These are phyloP conservation scores for Halcyon smyrnensis DNA, from an alignment of 2,797 vertebrate species.

Conservation along the genomic window DNA sequence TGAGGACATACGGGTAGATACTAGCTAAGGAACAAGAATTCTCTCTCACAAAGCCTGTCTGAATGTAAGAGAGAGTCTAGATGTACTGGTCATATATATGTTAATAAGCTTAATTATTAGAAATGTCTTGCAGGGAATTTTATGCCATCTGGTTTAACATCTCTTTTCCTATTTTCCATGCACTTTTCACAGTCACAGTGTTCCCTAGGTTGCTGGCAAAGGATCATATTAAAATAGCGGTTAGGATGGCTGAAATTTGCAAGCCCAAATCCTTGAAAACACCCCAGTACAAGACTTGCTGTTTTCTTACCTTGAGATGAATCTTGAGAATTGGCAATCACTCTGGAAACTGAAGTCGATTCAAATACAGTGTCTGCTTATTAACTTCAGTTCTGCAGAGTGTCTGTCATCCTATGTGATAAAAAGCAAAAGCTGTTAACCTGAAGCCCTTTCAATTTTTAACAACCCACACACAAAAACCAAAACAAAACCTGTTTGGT, in stretches of 20 bases:
- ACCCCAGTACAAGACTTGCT: background rate
- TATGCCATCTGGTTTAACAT: background rate
- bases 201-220: background rate
- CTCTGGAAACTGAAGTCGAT: background rate
- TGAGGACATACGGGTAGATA: background rate
- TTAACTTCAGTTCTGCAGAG: background rate
- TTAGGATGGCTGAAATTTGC: background rate
- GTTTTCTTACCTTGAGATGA: background rate
- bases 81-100: background rate
- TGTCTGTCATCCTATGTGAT: background rate
- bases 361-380: background rate
- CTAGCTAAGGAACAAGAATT: background rate
- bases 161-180: background rate
- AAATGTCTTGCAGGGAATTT: background rate
- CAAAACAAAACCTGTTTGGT: background rate
- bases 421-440: background rate
- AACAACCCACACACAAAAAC: background rate
- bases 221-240: background rate
- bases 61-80: background rate
- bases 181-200: background rate
- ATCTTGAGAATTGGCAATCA: background rate
- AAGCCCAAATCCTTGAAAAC: background rate
- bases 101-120: background rate
- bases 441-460: background rate
- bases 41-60: background rate